Conservation (phyloP, 1,140 invertebrate species). For the Zeugodacus cucurbitae region DNA sequence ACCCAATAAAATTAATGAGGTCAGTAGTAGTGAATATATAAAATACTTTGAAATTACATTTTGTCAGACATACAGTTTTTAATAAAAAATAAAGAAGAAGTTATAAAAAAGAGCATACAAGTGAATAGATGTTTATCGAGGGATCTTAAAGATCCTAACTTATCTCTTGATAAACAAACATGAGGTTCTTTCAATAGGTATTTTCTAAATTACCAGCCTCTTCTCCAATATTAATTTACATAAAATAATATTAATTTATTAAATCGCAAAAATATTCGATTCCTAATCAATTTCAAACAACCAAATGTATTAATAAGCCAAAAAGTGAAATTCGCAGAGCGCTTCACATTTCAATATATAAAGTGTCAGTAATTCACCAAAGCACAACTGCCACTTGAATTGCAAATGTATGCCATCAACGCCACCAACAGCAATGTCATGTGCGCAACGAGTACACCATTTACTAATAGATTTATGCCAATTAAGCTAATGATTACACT, state of each 20-base stretch:
- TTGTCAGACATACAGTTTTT: neutral
- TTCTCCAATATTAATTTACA: too few species aligned
- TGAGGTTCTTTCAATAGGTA: too few species aligned
- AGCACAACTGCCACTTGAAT: constrained; percentile 23
- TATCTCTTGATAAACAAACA: too few species aligned
- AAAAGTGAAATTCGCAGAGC: neutral
- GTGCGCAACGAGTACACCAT: neutral
- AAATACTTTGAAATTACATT: too few species aligned
- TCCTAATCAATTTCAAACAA: neutral
- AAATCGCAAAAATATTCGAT: too few species aligned
- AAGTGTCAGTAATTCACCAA: neutral
- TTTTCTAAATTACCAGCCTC: too few species aligned
- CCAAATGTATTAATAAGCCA: neutral
- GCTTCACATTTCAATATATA: neutral
- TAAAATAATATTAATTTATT: too few species aligned
- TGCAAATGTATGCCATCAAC: constrained; percentile 3
- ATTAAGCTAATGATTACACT: constrained; percentile 39
- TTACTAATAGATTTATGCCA: constrained; percentile 15
- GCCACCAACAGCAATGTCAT: neutral
- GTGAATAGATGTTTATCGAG: too few species aligned
- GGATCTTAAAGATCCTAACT: too few species aligned
- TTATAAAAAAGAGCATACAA: too few species aligned
- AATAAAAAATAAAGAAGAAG: neutral
- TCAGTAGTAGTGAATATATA: neutral
- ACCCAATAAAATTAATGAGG: neutral